A percentile compares a stretch with the other conserved stretches of the same genome.
Evolutionary conservation across 2,113 vertebrate genomes (phyloP).

Genomic region (Galbula dea): DNA sequence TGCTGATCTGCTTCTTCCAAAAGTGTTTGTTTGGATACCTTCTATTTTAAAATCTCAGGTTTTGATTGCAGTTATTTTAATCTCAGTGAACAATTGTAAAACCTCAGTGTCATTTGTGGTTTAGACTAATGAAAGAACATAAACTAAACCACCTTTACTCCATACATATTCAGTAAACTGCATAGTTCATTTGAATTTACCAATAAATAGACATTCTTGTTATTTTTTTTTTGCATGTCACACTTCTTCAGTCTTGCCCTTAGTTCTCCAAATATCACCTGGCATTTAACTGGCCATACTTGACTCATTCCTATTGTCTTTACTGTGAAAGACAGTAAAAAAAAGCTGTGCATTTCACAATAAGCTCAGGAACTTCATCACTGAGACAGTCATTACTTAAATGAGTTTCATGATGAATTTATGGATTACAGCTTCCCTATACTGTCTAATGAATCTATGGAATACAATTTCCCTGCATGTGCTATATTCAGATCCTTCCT

Average conservation of each 20-base stretch:
- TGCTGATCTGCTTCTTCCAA: background rate
- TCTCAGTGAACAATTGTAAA: background rate
- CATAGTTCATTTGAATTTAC: background rate
- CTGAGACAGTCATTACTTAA: background rate
- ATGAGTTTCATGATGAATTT: background rate
- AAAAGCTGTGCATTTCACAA: background rate
- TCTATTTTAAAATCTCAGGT: background rate
- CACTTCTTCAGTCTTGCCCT: background rate
- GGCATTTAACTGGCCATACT: background rate
- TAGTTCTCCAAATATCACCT: background rate
- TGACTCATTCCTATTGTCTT: background rate
- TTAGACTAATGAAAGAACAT: background rate
- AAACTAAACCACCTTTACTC: background rate
- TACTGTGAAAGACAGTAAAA: too few species aligned
- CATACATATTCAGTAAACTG: background rate
- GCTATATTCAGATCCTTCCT: background rate
- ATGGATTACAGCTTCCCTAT: background rate
- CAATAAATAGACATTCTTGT: background rate
- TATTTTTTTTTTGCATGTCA: background rate
- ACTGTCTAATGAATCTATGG: background rate
- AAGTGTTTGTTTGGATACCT: background rate
- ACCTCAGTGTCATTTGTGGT: background rate
- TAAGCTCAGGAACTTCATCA: background rate
- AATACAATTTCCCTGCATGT: background rate
- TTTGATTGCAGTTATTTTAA: background rate